A percentile compares a stretch with the other conserved stretches of the same genome.
Evolutionary conservation across 2,797 vertebrate species (phyloP).

Genomic region (Momotus momota): DNA sequence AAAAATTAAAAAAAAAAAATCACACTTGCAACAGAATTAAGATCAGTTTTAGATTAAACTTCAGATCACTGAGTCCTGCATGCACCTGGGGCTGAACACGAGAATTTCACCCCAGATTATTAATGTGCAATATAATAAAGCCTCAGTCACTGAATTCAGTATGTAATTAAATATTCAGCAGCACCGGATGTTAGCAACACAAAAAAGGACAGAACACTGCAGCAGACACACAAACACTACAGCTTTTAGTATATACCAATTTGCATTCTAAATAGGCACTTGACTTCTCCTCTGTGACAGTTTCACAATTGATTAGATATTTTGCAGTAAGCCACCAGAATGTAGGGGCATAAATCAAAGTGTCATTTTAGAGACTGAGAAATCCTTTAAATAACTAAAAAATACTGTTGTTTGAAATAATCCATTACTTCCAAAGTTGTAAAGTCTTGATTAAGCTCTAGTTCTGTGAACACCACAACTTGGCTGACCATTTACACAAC

Average conservation of each 20-base stretch:
- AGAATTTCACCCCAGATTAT: not conserved
- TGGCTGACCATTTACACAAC: not conserved
- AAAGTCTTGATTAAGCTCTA: not conserved
- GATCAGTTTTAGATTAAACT: not conserved
- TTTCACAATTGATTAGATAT: conserved; percentile 44
- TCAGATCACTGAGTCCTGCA: not conserved
- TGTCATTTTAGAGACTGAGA: not conserved
- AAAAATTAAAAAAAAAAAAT: not conserved
- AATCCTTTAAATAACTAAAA: conserved; percentile 1
- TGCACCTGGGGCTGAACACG: not conserved
- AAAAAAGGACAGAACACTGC: not conserved
- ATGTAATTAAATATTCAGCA: conserved; percentile 11
- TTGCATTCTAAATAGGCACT: conserved; percentile 52
- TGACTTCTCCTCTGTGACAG: conserved; percentile 57
- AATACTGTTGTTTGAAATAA: not conserved
- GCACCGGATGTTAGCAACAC: not conserved
- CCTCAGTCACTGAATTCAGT: not conserved
- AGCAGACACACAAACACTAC: not conserved
- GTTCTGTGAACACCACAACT: not conserved
- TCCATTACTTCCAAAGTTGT: not conserved
- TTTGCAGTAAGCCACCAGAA: conserved; percentile 30
- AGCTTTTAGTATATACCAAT: not conserved
- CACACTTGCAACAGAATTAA: not conserved
- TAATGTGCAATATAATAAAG: not conserved
- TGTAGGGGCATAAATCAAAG: conserved; percentile 22